Conservation (phyloP, 2,797 vertebrate species). For the Synaphobranchus kaupii region DNA sequence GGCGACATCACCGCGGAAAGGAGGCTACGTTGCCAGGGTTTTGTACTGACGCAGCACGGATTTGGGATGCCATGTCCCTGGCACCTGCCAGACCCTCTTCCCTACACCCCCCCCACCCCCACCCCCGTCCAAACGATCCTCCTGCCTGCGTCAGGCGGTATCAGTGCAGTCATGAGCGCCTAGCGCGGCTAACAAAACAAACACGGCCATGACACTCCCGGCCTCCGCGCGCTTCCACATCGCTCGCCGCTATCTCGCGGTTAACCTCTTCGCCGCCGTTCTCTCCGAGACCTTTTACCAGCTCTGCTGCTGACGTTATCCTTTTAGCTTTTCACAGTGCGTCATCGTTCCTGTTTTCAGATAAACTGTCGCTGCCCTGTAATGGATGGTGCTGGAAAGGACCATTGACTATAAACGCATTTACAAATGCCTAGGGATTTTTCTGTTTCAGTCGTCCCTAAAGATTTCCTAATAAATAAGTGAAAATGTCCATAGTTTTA, state of each 20-base stretch:
- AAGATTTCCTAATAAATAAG: not conserved
- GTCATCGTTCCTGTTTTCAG: not conserved
- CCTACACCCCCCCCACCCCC: not conserved
- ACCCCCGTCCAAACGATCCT: constrained; percentile 45
- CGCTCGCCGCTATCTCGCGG: not conserved
- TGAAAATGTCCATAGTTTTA: not conserved
- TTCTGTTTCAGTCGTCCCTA: not conserved
- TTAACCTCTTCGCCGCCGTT: not conserved
- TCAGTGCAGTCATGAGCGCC: constrained; percentile 42
- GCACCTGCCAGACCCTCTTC: constrained; percentile 42
- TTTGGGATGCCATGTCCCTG: constrained; percentile 21
- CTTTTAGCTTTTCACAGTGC: not conserved
- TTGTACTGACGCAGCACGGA: constrained; percentile 14
- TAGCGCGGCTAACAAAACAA: constrained; percentile 21
- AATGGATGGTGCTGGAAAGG: too few relatives aligned
- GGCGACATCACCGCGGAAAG: not conserved
- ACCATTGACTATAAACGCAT: too few relatives aligned
- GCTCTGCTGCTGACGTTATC: too few relatives aligned
- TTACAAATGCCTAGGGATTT: too few relatives aligned
- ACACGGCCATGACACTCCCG: not conserved
- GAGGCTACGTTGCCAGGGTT: constrained; percentile 26
- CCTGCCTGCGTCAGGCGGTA: constrained; percentile 59
- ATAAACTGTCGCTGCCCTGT: not conserved
- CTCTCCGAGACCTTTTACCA: not conserved
- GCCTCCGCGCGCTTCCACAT: not conserved